phyloP scores from a whole-genome alignment of 2,797 vertebrate genomes.

The Falco rusticolus region DNA sequence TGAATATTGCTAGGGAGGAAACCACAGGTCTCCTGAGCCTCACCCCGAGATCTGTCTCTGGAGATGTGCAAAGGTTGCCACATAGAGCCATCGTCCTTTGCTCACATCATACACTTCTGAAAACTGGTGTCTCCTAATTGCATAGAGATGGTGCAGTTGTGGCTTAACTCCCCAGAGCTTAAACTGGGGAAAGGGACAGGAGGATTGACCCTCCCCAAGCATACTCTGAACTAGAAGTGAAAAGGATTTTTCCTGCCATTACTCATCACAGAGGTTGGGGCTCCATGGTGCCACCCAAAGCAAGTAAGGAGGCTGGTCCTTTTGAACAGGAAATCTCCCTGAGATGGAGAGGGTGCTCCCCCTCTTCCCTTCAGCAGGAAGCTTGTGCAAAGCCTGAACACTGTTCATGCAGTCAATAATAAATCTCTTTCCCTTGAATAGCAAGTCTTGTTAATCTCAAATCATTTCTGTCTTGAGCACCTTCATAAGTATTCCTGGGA shows the following conservation, averaged over 20 bases:
- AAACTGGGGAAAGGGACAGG: rapidly evolving
- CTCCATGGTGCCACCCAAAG: neutral
- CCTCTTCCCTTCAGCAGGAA: neutral
- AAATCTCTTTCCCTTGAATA: neutral
- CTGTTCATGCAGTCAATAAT: neutral
- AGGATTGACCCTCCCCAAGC: neutral
- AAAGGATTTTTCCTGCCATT: neutral
- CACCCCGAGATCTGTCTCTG: neutral
- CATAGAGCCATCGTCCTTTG: neutral
- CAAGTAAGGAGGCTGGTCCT: neutral
- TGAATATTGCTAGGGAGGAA: neutral
- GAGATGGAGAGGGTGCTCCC: neutral
- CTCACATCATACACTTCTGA: neutral
- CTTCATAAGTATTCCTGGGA: neutral
- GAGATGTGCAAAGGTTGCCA: neutral
- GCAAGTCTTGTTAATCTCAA: neutral
- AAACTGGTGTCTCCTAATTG: neutral
- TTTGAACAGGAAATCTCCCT: neutral
- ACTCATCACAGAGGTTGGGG: no score
- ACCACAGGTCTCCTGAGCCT: neutral
- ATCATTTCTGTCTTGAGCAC: neutral
- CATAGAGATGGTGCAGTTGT: neutral
- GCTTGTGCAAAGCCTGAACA: neutral
- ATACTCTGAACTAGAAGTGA: neutral
- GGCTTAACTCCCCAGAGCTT: neutral